Evolutionary conservation across 2,113 vertebrate species (phyloP).

Genomic region (Oplegnathus fasciatus): DNA sequence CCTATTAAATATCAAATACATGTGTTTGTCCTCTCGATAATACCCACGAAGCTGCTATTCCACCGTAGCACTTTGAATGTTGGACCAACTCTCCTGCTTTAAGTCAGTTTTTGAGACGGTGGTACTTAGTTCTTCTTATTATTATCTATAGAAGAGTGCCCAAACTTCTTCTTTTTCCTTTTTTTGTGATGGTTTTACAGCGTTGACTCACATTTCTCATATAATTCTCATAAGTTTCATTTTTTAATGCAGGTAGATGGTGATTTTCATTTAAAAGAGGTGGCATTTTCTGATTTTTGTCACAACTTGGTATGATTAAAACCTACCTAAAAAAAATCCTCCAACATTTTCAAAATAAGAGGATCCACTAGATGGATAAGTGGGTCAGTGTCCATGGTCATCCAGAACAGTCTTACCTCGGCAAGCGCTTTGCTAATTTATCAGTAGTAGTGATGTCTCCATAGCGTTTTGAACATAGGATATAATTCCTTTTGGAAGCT

Average conservation of each 20-base stretch:
- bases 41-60: conserved; percentile 51
- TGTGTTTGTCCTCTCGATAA: conserved; percentile 66
- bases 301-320: not conserved
- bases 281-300: not conserved
- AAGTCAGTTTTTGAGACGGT: conserved; percentile 2
- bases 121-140: not conserved
- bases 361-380: too few species aligned
- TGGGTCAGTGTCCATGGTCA: too few species aligned
- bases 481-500: not conserved
- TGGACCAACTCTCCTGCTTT: conserved; percentile 27
- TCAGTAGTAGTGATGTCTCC: not conserved
- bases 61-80: conserved; percentile 24
- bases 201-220: not conserved
- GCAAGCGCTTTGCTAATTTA: not conserved
- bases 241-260: not conserved
- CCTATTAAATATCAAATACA: conserved; percentile 73
- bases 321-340: not conserved
- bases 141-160: not conserved
- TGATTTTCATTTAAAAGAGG: not conserved
- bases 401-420: not conserved
- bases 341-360: not conserved
- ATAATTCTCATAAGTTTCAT: not conserved
- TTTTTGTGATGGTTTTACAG: not conserved
- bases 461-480: not conserved
- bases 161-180: not conserved